phyloP scores from a whole-genome alignment of 1,140 invertebrate genomes.

The Zaprionus nigranus region DNA sequence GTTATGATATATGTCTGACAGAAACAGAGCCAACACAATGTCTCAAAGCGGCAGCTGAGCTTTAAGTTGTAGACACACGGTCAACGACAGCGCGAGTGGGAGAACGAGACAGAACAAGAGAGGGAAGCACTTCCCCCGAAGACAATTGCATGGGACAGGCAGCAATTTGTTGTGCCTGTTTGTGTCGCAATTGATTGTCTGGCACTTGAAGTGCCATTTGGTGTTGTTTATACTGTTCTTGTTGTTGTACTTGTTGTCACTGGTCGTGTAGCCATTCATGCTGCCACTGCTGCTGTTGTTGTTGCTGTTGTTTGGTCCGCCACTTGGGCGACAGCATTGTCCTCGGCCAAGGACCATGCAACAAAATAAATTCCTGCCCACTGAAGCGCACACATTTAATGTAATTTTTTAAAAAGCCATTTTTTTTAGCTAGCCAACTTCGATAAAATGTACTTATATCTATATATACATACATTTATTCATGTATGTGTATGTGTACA shows the following conservation, averaged over 20 bases:
- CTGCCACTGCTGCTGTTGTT: slow-evolving; percentile 2
- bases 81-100: not conserved
- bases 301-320: slow-evolving; percentile 46
- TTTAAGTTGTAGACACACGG: slow-evolving; percentile 24
- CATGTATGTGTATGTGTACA: slow-evolving; percentile 29
- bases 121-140: not conserved
- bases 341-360: slow-evolving; percentile 64
- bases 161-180: slow-evolving; percentile 72
- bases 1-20: slow-evolving; percentile 50
- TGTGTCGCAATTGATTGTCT: slow-evolving; percentile 71
- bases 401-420: slow-evolving; percentile 80
- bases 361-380: slow-evolving; percentile 75
- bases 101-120: not conserved
- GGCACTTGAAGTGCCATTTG: slow-evolving; percentile 56
- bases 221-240: slow-evolving; percentile 37
- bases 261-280: not conserved
- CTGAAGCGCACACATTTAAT: slow-evolving; percentile 79
- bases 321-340: slow-evolving; percentile 69
- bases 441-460: slow-evolving; percentile 38
- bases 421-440: slow-evolving; percentile 48
- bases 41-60: slow-evolving; percentile 20
- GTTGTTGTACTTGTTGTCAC: slow-evolving; percentile 31
- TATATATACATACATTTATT: slow-evolving; percentile 12
- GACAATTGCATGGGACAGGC: slow-evolving; percentile 74
- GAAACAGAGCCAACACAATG: slow-evolving; percentile 20